Conservation (phyloP, 2,113 vertebrate genomes). For the Thomomys bottae region DNA sequence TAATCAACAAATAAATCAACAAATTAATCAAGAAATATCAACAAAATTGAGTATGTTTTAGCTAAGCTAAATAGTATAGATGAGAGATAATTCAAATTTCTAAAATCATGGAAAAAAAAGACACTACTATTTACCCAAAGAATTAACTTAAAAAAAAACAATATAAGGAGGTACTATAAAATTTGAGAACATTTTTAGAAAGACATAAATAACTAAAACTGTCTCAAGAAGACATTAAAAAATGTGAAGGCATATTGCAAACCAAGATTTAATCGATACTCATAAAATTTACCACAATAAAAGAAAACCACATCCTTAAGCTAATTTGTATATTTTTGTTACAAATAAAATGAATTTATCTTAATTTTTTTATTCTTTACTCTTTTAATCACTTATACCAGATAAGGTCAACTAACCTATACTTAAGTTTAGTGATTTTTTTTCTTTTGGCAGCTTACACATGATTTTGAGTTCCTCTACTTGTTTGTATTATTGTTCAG, state of each 20-base stretch:
- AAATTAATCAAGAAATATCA: conserved; percentile 11
- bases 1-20: conserved; percentile 10
- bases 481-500: conserved; percentile 12
- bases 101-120: background rate
- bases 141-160: background rate
- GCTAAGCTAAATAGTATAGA: background rate
- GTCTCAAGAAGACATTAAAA: background rate
- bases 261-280: too few species aligned
- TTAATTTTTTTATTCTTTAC: background rate
- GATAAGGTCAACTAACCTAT: background rate
- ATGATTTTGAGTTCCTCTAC: background rate
- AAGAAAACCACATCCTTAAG: too few species aligned
- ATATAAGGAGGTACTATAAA: background rate
- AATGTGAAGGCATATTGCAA: too few species aligned
- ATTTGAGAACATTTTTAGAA: background rate
- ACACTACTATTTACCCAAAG: background rate
- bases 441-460: background rate
- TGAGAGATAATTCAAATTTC: background rate
- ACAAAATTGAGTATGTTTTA: background rate
- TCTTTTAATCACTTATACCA: background rate
- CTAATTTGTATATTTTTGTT: too few species aligned
- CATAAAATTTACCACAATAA: too few species aligned
- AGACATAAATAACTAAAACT: background rate
- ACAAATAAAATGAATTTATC: too few species aligned
- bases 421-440: conserved; percentile 9